Conservation (phyloP, 2,888 invertebrate species). For the Drosophila multiciliata region DNA sequence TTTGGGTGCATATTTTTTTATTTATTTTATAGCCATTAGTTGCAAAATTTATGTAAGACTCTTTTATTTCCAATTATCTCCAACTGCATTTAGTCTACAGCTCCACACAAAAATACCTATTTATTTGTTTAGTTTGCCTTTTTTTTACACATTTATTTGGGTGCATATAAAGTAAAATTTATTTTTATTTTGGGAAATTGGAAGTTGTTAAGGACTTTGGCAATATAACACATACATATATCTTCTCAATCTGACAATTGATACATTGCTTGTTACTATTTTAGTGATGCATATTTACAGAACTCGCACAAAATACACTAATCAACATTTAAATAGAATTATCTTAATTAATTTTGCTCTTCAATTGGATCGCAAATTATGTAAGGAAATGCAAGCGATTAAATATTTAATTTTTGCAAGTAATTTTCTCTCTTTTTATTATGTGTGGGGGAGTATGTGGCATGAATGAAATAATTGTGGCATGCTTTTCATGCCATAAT, state of each 20-base stretch:
- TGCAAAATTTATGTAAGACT: constrained; percentile 6
- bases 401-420: constrained; percentile 35
- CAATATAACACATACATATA: not conserved
- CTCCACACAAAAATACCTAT: not conserved
- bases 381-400: constrained; percentile 7
- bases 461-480: constrained; percentile 49
- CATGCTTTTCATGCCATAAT: constrained; percentile 38
- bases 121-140: not conserved
- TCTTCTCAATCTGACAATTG: not conserved
- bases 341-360: not conserved
- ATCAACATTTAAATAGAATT: not conserved
- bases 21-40: constrained; percentile 15
- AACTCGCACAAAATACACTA: not conserved
- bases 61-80: not conserved
- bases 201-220: not conserved
- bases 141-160: not conserved
- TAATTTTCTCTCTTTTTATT: constrained; percentile 13
- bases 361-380: constrained; percentile 36
- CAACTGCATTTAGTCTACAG: not conserved
- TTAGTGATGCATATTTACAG: not conserved
- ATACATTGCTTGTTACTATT: not conserved
- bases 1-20: constrained; percentile 12
- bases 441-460: not conserved
- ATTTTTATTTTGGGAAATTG: not conserved
- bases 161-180: not conserved